Evolutionary conservation across 2,113 vertebrate genomes (phyloP).

Genomic region (Clinocottus analis): DNA sequence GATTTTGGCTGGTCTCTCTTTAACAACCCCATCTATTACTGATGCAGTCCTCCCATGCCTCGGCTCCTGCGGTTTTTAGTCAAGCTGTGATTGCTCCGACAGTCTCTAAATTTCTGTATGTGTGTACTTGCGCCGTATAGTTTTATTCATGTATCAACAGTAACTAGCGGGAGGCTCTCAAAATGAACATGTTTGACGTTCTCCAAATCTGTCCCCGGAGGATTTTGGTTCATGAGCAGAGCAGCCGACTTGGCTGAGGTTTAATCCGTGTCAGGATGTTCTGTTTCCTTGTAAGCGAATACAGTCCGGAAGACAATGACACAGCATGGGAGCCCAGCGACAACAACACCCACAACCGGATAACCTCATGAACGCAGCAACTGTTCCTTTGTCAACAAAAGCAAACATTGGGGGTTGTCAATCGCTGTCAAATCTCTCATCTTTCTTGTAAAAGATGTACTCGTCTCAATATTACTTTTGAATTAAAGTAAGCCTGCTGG

Average conservation of each 20-base stretch:
- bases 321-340: conserved; percentile 12
- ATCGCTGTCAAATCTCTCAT: not conserved
- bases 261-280: conserved; percentile 51
- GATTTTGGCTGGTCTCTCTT: not conserved
- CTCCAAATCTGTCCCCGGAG: not conserved
- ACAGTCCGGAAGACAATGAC: conserved; percentile 40
- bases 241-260: conserved; percentile 32
- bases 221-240: conserved; percentile 31
- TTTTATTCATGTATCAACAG: not conserved
- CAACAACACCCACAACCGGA: conserved; percentile 14
- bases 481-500: not conserved
- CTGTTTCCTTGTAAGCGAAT: conserved; percentile 41
- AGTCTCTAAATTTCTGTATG: not conserved
- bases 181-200: not conserved
- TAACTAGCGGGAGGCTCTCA: conserved; percentile 2
- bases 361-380: conserved; percentile 1
- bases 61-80: not conserved
- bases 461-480: not conserved
- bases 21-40: conserved; percentile 19
- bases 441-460: not conserved
- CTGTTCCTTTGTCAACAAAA: not conserved
- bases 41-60: conserved; percentile 5
- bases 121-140: not conserved
- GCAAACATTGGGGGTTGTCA: not conserved
- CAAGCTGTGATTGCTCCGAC: conserved; percentile 1